Base-by-base conservation (phyloP, 2,888 invertebrate genomes). In the Sepioteuthis lessoniana region DNA sequence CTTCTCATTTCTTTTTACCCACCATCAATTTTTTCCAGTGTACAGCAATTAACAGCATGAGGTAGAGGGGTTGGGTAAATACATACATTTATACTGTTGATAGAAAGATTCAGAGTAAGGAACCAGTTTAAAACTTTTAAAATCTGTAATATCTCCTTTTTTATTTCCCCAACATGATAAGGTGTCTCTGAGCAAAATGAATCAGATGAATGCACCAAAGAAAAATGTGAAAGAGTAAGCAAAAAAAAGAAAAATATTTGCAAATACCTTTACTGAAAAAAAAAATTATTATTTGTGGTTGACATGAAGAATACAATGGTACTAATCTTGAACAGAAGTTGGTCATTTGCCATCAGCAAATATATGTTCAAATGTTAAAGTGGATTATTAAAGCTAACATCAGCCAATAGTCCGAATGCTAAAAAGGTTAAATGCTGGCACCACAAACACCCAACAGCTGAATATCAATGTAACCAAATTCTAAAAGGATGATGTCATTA, bases 251-350 rank as follows among this genome's bases (percentile, higher is more conserved):
- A 55, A 50, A 50, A 50, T 2, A 55, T 55, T 25, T 55, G 25
- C 25, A 55, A 25, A 55, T 21, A 55, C 55, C 4, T 55, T 55
- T 55, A 55, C 25, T 25, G 21, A 25, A 55, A 25, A 25, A 25
- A 25, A 55, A 55, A 25, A 55, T 55, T 3, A 21, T 55, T 21
- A 55, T 55, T 55, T 76, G n/a, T 76, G 76, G 76, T n/a, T 76
- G n/a, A 76, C 76, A 76, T 76, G n/a, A 76, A 76, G 76, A 76
- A 76, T 76, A 76, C n/a, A 76, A 76, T 76, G n/a, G 76, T 76
- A 16, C 0, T 13, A 76, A 76, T n/a, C n/a, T 76, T 76, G n/a
- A 76, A 76, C 16, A 35, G 16, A 76, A 76, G 76, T 76, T 76
- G 76, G 76, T 76, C n/a, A 76, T 35, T 76, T 76, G 76, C 76